Evolutionary conservation across 2,113 vertebrate species (phyloP).

Genomic region (rat (Rattus norvegicus)): DNA sequence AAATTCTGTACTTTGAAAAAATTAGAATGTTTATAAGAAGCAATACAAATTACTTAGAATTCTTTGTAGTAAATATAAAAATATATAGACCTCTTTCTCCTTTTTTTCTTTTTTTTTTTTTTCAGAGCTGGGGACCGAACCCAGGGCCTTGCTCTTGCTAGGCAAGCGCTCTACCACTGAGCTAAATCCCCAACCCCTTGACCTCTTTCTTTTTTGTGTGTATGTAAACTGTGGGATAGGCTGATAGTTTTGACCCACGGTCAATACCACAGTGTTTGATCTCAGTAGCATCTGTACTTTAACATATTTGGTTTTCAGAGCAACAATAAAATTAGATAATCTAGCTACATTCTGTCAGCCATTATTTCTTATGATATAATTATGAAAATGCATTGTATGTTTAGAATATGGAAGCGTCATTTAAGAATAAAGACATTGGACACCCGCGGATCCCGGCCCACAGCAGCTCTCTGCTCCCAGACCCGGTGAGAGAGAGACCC

Average conservation of each 20-base stretch:
- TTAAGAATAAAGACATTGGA: conserved; percentile 35
- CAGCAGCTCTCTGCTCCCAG: no score
- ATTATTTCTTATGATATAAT: conserved; percentile 46
- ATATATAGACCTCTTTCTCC: conserved; percentile 21
- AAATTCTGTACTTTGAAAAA: conserved; percentile 69
- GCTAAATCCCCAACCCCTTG: no score
- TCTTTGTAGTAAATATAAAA: conserved; percentile 59
- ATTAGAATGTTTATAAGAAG: conserved; percentile 62
- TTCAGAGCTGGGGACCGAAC: no score
- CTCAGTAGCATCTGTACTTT: conserved; percentile 14
- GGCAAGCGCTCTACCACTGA: no score
- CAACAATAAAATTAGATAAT: not conserved
- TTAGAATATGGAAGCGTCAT: not conserved
- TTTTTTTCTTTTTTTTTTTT: no score
- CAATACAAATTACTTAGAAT: conserved; percentile 52
- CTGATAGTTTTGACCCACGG: conserved; percentile 52
- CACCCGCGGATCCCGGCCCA: no score
- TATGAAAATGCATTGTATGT: not conserved
- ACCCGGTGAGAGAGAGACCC: no score
- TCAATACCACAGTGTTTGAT: conserved; percentile 50
- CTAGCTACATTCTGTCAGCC: not conserved
- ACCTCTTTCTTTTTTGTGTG: conserved; percentile 7
- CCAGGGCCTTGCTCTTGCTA: no score
- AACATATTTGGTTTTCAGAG: not conserved
- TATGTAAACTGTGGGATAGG: conserved; percentile 57